A percentile compares a stretch with the other conserved stretches of the same genome.
phyloP scores from a whole-genome alignment of 2,113 vertebrate species.

The Crocuta crocuta region DNA sequence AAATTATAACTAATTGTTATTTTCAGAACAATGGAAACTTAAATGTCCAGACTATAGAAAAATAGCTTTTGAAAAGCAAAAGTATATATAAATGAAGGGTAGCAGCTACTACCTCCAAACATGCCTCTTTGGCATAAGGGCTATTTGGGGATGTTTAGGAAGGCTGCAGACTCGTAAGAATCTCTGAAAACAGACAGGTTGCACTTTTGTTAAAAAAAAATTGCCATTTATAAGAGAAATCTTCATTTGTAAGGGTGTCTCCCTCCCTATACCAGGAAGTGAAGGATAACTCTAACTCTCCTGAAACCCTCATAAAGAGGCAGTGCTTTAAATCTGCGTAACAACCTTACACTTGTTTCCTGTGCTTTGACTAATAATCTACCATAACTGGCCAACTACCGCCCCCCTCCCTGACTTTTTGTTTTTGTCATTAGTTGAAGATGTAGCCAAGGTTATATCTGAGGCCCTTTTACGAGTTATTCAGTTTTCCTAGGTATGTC shows the following conservation, averaged over 20 bases:
- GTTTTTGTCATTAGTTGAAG: neutral
- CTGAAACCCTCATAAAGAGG: neutral
- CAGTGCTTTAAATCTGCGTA: neutral
- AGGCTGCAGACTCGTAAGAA: neutral
- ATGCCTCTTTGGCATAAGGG: neutral
- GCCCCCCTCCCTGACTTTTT: neutral
- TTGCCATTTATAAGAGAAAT: neutral
- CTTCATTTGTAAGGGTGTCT: neutral
- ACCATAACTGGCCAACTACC: too few species aligned
- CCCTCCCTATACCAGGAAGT: neutral
- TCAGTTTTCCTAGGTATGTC: neutral
- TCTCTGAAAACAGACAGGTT: neutral
- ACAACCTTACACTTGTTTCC: neutral
- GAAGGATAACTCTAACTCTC: neutral
- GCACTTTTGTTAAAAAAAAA: neutral
- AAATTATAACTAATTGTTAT: neutral
- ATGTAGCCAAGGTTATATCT: neutral
- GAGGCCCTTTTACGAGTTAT: neutral
- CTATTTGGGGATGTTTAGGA: neutral
- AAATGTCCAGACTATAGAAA: neutral
- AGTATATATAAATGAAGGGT: neutral
- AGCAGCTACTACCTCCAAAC: neutral
- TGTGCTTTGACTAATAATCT: neutral
- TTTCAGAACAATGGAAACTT: neutral
- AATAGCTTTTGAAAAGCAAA: neutral